A percentile compares a stretch with the other conserved stretches of the same genome.
These are phyloP conservation scores for Genyomyrus donnyi DNA, from an alignment of 2,113 vertebrate genomes.

Conservation along the genomic window DNA sequence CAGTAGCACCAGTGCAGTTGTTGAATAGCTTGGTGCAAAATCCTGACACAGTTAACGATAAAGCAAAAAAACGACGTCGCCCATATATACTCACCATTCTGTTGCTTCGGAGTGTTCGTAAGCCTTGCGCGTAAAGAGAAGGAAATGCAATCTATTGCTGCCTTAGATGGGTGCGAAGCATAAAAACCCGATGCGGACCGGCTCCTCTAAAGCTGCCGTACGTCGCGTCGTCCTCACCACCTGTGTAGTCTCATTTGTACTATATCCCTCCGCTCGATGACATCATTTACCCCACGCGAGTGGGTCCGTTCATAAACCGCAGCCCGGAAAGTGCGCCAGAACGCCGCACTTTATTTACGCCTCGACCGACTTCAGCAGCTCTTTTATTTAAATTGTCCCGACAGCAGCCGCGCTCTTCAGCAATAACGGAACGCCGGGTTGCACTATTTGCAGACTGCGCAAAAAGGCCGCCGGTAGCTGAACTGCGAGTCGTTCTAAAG, in stretches of 20 bases:
- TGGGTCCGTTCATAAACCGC: constrained; percentile 1
- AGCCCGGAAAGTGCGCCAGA: constrained; percentile 11
- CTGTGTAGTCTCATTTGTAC: constrained; percentile 18
- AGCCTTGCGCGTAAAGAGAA: constrained; percentile 24
- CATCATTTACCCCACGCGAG: constrained; percentile 18
- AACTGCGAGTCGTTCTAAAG: not conserved
- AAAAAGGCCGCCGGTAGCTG: not conserved
- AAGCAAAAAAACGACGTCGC: not conserved
- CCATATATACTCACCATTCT: constrained; percentile 51
- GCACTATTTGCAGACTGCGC: constrained; percentile 26
- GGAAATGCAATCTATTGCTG: not conserved
- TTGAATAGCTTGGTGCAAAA: not conserved
- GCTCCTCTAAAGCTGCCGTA: constrained; percentile 6
- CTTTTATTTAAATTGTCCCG: not conserved
- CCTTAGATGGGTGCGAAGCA: not conserved
- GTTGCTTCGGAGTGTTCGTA: constrained; percentile 31
- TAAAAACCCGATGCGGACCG: not conserved
- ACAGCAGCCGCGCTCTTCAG: not conserved
- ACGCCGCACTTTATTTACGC: constrained; percentile 11
- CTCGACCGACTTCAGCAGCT: not conserved
- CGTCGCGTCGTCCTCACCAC: constrained; percentile 8
- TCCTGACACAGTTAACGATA: not conserved
- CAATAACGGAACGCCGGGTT: not conserved
- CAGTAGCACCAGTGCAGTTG: not conserved
- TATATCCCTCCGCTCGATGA: constrained; percentile 38